These are phyloP conservation scores for Choristoneura rosaceana DNA, from an alignment of 2,888 invertebrate genomes.

Conservation along the genomic window DNA sequence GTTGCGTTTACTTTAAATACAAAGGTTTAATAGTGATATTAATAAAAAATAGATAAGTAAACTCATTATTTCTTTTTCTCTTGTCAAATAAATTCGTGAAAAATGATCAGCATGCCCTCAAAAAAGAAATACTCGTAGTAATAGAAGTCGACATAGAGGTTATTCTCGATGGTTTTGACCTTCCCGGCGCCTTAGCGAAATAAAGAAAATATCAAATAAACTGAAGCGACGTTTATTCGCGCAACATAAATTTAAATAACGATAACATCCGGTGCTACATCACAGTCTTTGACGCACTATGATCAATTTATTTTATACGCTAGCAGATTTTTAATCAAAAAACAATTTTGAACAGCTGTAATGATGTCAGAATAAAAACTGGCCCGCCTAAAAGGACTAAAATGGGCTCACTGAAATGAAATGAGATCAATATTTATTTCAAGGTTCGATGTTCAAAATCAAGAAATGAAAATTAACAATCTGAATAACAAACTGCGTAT, in stretches of 20 bases:
- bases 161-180: slow-evolving; percentile 52
- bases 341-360: background rate
- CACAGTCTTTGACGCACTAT: slow-evolving; percentile 41
- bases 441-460: background rate
- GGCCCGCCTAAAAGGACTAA: background rate
- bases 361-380: background rate
- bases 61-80: background rate
- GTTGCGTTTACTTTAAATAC: too few relatives aligned
- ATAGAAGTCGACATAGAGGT: slow-evolving; percentile 47
- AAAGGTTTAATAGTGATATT: too few relatives aligned
- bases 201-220: slow-evolving; percentile 51
- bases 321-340: background rate
- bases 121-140: slow-evolving; percentile 17
- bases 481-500: background rate
- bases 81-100: background rate
- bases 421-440: background rate
- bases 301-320: slow-evolving; percentile 34
- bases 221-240: slow-evolving; percentile 49
- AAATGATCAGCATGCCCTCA: slow-evolving; percentile 38
- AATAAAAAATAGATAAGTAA: background rate
- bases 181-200: slow-evolving; percentile 47
- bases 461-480: background rate
- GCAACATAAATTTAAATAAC: slow-evolving; percentile 44
- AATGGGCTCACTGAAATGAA: background rate
- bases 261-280: slow-evolving; percentile 57